Conservation (phyloP, 2,797 vertebrate genomes). For the Tarsius wallacei region DNA sequence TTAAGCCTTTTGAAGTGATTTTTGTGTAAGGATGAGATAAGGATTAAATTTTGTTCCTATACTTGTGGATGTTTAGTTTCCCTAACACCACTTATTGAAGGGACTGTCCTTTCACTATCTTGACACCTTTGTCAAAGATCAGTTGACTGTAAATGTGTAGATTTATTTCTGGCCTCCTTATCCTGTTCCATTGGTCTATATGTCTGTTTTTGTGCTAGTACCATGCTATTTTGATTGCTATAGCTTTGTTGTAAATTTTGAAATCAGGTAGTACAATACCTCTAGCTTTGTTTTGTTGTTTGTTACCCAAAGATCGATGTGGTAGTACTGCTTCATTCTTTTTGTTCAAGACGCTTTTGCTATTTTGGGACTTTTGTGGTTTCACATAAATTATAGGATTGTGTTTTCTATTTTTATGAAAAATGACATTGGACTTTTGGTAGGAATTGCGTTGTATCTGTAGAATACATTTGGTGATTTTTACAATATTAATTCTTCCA, state of each 20-base stretch:
- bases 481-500: background rate
- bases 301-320: no score
- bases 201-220: background rate
- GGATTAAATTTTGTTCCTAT: background rate
- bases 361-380: background rate
- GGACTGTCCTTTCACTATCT: background rate
- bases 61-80: background rate
- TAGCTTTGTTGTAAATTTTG: background rate
- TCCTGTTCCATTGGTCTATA: background rate
- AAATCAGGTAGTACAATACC: background rate
- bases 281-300: background rate
- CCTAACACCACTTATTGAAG: background rate
- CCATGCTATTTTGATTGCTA: background rate
- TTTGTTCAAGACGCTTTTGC: background rate
- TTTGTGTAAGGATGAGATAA: background rate
- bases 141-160: background rate
- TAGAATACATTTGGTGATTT: background rate
- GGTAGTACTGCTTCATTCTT: background rate
- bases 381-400: background rate
- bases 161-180: background rate
- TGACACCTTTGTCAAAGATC: background rate
- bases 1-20: background rate
- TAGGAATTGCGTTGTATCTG: background rate
- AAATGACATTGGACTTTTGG: background rate
- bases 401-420: background rate